phyloP scores from a whole-genome alignment of 2,888 invertebrate genomes.

The Atrina japonica region DNA sequence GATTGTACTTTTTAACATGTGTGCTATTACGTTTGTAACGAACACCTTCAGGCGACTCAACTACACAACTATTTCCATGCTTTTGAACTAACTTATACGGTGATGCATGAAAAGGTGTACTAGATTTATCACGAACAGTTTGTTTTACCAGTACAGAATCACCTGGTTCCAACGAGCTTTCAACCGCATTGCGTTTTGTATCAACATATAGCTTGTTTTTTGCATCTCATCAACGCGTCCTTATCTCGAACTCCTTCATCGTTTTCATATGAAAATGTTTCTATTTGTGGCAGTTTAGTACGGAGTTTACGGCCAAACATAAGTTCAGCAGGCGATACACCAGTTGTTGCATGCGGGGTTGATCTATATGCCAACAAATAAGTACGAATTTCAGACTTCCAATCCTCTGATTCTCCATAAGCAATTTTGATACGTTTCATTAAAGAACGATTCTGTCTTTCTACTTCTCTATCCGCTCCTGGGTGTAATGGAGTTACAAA shows the following conservation, averaged over 20 bases:
- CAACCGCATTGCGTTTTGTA: slow-evolving; percentile 2
- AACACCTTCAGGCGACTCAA: background rate
- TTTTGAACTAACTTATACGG: background rate
- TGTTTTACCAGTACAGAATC: slow-evolving; percentile 15
- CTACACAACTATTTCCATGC: background rate
- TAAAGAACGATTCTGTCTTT: slow-evolving; percentile 52
- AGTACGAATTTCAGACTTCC: slow-evolving; percentile 42
- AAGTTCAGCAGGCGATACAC: slow-evolving; percentile 42
- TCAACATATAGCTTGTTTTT: slow-evolving; percentile 34
- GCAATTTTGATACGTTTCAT: slow-evolving; percentile 52
- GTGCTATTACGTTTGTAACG: background rate
- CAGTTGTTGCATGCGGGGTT: background rate
- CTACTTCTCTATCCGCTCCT: slow-evolving; percentile 51
- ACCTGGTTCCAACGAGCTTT: slow-evolving; percentile 23
- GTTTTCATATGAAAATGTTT: slow-evolving; percentile 5
- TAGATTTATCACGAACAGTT: background rate
- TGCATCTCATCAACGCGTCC: slow-evolving; percentile 28
- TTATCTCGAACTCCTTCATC: slow-evolving; percentile 34
- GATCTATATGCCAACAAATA: too few species aligned
- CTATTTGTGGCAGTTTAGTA: slow-evolving; percentile 45
- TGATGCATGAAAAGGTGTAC: background rate
- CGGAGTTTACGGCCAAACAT: slow-evolving; percentile 43
- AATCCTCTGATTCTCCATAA: slow-evolving; percentile 37
- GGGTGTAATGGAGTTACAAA: slow-evolving; percentile 45
- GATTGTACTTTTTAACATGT: background rate